Evolutionary conservation across 2,888 invertebrate species (phyloP).

Genomic region (Ethmia dodecea): DNA sequence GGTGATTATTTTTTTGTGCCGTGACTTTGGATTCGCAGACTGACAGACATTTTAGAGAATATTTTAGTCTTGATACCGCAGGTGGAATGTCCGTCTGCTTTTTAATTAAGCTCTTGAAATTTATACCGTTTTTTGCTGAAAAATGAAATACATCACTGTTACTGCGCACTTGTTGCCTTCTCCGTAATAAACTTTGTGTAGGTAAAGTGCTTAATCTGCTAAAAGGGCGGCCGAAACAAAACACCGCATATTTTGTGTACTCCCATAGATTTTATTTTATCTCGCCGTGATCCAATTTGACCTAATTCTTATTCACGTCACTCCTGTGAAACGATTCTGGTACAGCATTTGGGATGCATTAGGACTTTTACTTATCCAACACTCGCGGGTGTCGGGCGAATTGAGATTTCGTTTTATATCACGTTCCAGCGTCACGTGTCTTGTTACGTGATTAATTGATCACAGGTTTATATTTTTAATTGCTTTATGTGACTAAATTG

Average conservation of each 20-base stretch:
- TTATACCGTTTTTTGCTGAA: constrained; percentile 1
- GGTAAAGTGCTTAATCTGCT: too few species aligned
- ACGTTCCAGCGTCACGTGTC: too few species aligned
- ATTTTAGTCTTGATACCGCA: constrained; percentile 44
- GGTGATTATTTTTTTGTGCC: constrained; percentile 72
- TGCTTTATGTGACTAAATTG: too few species aligned
- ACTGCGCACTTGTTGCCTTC: too few species aligned
- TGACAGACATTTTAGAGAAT: constrained; percentile 60
- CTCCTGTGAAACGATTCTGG: constrained; percentile 51
- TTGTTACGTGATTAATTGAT: too few species aligned
- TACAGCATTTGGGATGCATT: constrained; percentile 64
- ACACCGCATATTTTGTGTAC: background rate
- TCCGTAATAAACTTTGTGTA: too few species aligned
- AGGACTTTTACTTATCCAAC: constrained; percentile 43
- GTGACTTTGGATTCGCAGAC: constrained; percentile 68
- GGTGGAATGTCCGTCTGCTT: constrained; percentile 40
- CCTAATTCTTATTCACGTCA: constrained; percentile 70
- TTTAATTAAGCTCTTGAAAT: constrained; percentile 45
- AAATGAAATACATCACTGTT: too few species aligned
- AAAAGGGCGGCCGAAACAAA: too few species aligned
- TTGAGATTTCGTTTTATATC: constrained; percentile 9
- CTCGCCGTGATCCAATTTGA: constrained; percentile 61
- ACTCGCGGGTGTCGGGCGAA: constrained; percentile 22
- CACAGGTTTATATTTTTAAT: too few species aligned
- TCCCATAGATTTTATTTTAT: constrained; percentile 50